Percentiles rank a stretch among this genome's conserved stretches.
Evolutionary conservation across 2,888 invertebrate species (phyloP).

Genomic region (Thera obeliscata): DNA sequence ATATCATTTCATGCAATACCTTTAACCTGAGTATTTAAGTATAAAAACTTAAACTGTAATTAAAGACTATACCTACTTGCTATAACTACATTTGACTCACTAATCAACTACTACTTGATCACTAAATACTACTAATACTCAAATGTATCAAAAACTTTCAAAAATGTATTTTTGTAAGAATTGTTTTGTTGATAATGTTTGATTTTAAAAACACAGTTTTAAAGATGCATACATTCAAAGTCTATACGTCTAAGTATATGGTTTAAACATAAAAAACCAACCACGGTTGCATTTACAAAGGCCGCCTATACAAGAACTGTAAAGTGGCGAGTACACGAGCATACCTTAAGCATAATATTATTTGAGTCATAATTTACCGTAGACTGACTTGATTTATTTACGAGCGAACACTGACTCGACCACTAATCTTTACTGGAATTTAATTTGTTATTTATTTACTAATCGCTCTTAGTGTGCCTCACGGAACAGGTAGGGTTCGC

Average conservation of each 20-base stretch:
- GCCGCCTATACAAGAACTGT: conserved; percentile 33
- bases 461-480: conserved; percentile 61
- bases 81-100: too few relatives aligned
- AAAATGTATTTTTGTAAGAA: too few relatives aligned
- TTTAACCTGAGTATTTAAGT: too few relatives aligned
- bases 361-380: conserved; percentile 78
- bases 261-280: conserved; percentile 35
- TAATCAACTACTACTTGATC: too few relatives aligned
- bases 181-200: too few relatives aligned
- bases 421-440: conserved; percentile 80
- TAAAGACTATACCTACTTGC: too few relatives aligned
- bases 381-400: conserved; percentile 79
- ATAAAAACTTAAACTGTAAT: too few relatives aligned
- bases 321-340: conserved; percentile 44
- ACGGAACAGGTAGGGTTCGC: conserved; percentile 56
- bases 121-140: too few relatives aligned
- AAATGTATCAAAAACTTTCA: too few relatives aligned
- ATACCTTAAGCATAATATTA: conserved; percentile 76
- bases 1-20: too few relatives aligned
- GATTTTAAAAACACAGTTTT: too few relatives aligned
- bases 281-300: conserved; percentile 50
- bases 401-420: conserved; percentile 69
- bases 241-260: conserved; percentile 15
- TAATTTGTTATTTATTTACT: conserved; percentile 81
- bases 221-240: neutral